These are phyloP conservation scores for Helicoverpa armigera DNA, from an alignment of 1,140 invertebrate species.

Conservation along the genomic window DNA sequence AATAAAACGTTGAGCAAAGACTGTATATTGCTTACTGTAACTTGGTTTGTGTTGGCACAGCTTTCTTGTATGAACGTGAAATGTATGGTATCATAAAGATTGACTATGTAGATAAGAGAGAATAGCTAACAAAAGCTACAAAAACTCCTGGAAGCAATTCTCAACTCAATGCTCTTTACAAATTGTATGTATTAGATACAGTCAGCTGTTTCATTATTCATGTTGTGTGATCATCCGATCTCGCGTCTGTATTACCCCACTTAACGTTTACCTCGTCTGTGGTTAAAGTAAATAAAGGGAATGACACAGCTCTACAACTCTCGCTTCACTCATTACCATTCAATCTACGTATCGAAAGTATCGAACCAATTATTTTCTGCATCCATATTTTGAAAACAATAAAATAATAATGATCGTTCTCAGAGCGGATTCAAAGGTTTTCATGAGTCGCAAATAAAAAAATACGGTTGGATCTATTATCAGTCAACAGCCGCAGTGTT, in stretches of 20 bases:
- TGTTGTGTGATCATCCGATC: constrained; percentile 12
- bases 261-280: background rate
- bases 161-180: background rate
- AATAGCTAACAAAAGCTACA: too few relatives aligned
- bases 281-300: background rate
- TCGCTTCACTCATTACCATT: background rate
- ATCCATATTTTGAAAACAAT: background rate
- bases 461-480: too few relatives aligned
- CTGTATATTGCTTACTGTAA: background rate
- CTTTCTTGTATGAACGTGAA: background rate
- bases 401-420: too few relatives aligned
- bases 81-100: too few relatives aligned
- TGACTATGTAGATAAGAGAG: too few relatives aligned
- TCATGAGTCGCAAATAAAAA: too few relatives aligned
- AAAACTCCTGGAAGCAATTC: too few relatives aligned
- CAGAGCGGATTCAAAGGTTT: too few relatives aligned
- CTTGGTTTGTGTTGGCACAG: background rate
- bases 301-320: background rate
- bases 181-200: background rate
- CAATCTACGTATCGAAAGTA: background rate
- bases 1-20: too few relatives aligned
- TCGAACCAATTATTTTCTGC: background rate
- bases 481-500: too few relatives aligned
- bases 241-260: background rate
- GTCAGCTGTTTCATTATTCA: constrained; percentile 7